Evolutionary conservation across 2,797 vertebrate species (phyloP).

Genomic region (Sebastes itinus): DNA sequence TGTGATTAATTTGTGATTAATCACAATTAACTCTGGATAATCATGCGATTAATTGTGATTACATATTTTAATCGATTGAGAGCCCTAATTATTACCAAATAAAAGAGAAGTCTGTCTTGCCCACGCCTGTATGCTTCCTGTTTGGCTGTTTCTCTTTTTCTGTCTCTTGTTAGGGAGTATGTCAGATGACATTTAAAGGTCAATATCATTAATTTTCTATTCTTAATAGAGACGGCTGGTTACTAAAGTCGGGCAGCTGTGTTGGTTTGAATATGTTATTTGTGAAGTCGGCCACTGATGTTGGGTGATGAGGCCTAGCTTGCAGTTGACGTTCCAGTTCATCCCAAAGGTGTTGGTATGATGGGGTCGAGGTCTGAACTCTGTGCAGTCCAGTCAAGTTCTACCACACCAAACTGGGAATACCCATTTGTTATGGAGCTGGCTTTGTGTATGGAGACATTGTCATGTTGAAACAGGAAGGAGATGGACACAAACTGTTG

Average conservation of each 20-base stretch:
- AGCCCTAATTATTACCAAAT: not conserved
- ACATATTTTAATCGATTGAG: no score
- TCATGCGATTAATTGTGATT: no score
- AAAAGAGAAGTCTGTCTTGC: not conserved
- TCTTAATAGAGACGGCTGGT: not conserved
- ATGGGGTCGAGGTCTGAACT: not conserved
- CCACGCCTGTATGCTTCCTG: not conserved
- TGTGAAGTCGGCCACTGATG: not conserved
- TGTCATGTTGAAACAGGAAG: conserved; percentile 19
- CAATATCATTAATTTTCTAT: not conserved
- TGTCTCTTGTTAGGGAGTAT: not conserved
- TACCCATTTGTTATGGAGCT: not conserved
- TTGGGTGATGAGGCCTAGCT: not conserved
- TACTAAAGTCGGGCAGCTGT: not conserved
- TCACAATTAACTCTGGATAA: no score
- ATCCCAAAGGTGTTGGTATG: not conserved
- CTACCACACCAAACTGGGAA: not conserved
- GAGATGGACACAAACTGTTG: not conserved
- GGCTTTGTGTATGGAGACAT: not conserved
- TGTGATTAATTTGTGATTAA: no score
- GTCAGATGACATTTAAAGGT: conserved; percentile 15
- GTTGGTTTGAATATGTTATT: not conserved
- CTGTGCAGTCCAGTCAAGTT: not conserved
- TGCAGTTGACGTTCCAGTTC: not conserved
- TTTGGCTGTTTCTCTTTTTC: not conserved